Percentiles rank a stretch among this genome's conserved stretches.
Evolutionary conservation across 1,140 invertebrate genomes (phyloP).

Genomic region (Odontomachus brunneus): DNA sequence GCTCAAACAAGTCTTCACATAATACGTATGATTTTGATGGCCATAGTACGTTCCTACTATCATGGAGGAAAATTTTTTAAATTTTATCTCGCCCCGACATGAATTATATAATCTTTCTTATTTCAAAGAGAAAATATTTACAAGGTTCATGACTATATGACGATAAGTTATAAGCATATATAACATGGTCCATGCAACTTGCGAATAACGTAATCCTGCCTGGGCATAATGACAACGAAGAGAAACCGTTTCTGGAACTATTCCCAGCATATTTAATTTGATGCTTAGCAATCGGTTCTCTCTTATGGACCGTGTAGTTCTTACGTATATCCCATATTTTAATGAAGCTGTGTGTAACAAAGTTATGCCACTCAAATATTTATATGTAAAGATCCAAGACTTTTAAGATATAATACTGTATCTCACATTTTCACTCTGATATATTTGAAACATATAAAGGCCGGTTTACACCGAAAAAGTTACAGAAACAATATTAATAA

Average conservation of each 20-base stretch:
- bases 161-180: constrained; percentile 93
- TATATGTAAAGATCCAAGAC: too few species aligned
- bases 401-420: too few species aligned
- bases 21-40: constrained; percentile 92
- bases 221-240: constrained; percentile 91
- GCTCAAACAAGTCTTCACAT: constrained; percentile 92
- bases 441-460: too few species aligned
- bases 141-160: constrained; percentile 89
- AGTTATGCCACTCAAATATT: neutral
- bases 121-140: constrained; percentile 67
- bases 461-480: too few species aligned
- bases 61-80: constrained; percentile 33
- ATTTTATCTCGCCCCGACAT: neutral
- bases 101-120: neutral
- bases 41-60: constrained; percentile 86
- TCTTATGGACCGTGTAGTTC: constrained; percentile 90
- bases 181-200: constrained; percentile 93
- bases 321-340: constrained; percentile 96
- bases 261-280: constrained; percentile 90
- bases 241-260: constrained; percentile 90
- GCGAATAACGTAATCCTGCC: constrained; percentile 90
- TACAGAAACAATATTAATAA: too few species aligned
- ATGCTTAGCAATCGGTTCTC: constrained; percentile 90
- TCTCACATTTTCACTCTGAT: too few species aligned
- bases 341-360: constrained; percentile 87